A percentile compares a stretch with the other conserved stretches of the same genome.
phyloP scores from a whole-genome alignment of 2,113 vertebrate genomes.

The Nipponia nippon region DNA sequence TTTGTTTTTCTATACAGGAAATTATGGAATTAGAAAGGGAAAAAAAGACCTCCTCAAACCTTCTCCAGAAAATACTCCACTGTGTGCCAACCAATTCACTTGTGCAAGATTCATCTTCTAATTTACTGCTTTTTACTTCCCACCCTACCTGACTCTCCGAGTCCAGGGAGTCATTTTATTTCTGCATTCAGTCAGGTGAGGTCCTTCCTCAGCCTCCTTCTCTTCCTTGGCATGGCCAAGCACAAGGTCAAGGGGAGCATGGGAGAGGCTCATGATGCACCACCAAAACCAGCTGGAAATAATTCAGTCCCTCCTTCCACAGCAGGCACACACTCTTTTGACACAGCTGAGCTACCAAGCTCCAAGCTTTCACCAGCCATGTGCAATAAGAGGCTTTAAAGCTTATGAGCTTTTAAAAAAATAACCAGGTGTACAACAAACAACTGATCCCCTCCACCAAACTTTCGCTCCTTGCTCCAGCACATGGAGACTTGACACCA shows the following conservation, averaged over 20 bases:
- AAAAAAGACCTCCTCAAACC: neutral
- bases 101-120: neutral
- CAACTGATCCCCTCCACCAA: neutral
- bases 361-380: neutral
- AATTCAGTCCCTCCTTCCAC: neutral
- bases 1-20: neutral
- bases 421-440: neutral
- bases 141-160: neutral
- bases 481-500: rapidly evolving
- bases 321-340: neutral
- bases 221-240: neutral
- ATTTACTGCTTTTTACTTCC: neutral
- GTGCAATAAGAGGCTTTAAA: neutral
- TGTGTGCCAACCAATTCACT: neutral
- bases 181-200: neutral
- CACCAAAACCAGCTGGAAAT: neutral
- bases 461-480: neutral
- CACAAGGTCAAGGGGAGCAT: no score
- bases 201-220: neutral
- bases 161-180: neutral
- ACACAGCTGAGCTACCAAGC: neutral
- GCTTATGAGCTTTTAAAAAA: neutral
- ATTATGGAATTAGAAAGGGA: neutral
- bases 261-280: rapidly evolving
- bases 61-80: neutral